Evolutionary conservation across 2,888 invertebrate genomes (phyloP), one percentile per base, ranked within the genome.

Genomic region (Endotricha flammealis): DNA sequence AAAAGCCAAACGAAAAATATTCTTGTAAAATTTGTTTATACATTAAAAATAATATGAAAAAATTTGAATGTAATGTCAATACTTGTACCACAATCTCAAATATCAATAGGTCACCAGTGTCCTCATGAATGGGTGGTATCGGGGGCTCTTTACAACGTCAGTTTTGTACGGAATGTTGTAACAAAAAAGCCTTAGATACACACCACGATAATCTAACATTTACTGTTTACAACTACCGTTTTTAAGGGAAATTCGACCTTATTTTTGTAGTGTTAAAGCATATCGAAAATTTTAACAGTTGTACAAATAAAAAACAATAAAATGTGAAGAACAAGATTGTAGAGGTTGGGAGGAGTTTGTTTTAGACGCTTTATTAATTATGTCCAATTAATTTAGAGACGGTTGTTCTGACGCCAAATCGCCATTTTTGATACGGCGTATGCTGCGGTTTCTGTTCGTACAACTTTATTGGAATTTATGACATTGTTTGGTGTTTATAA

Each of bases 91-190:
- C 70, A 55, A 53, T 60, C 59, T 69, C 63, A 57, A 73, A 74
- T 80, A 76, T 82, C 80, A 82, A 85, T 81, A 83, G 83, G 82
- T 86, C 82, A 85, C 83, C 83, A 81, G 64, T 75, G 77, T 76
- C 78, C 73, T 79, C 67, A 86, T 86, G 86, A 86, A 86, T 86
- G 86, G 85, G 83, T 83, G 86, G 85, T 77, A 83, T 82, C 82
- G 79, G 78, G 62, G 73, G 75, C 82, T 78, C 82, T 82, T 82
- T 83, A 85, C 81, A 83, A 79, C 79, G 73, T 74, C 75, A 81
- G 79, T 83, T 85, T 85, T 83, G 86, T 86, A 72, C 69, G 85
- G 86, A 86, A 86, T 86, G 86, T 65, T 73, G 73, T 79, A 72
- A 85, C 82, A 86, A 86, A 86, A 83, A 86, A 76, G 72, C 77